These are phyloP conservation scores for Pseudorhiza aurosa DNA, from an alignment of 30 jellyfish, hydroid and myxozoan species.

Conservation along the genomic window DNA sequence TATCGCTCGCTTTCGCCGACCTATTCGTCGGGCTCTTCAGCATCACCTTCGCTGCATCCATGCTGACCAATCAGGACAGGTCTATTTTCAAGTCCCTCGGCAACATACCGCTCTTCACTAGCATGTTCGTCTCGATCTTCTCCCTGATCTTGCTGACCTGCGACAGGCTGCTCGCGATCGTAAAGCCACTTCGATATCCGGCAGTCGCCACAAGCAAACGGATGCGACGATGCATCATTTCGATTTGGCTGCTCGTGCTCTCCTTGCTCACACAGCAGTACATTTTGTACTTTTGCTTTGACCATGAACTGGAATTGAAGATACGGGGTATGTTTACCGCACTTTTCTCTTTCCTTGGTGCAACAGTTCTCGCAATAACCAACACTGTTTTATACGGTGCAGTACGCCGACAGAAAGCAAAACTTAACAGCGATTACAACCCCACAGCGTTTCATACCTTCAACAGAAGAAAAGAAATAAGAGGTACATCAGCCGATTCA, in stretches of 20 bases:
- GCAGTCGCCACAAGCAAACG: slow-evolving; percentile 11
- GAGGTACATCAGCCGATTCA: no score
- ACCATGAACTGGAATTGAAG: slow-evolving; percentile 2
- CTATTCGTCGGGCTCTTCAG: slow-evolving; percentile 32
- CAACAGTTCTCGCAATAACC: slow-evolving; percentile 18
- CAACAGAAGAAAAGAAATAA: no score
- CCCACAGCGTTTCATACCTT: background rate
- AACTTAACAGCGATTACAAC: no score
- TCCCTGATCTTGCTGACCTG: slow-evolving; percentile 43
- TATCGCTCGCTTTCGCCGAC: slow-evolving; percentile 43
- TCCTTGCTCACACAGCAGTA: slow-evolving; percentile 31
- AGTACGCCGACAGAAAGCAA: slow-evolving; percentile 15
- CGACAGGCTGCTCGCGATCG: slow-evolving; percentile 48
- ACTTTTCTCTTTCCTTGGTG: slow-evolving; percentile 21
- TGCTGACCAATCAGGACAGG: slow-evolving; percentile 11
- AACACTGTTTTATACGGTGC: slow-evolving; percentile 22
- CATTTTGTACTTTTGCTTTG: background rate
- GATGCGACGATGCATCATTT: background rate
- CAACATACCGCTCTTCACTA: slow-evolving; percentile 56
- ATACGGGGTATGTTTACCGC: slow-evolving; percentile 20
- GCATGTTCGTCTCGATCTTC: slow-evolving; percentile 59
- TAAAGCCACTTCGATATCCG: slow-evolving; percentile 21
- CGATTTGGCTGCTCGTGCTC: slow-evolving; percentile 32
- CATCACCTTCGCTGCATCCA: background rate
- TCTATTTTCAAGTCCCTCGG: slow-evolving; percentile 7